Evolutionary conservation across 1,140 invertebrate genomes (phyloP), one percentile per base, ranked within the genome.

Genomic region (Pollicipes pollicipes): DNA sequence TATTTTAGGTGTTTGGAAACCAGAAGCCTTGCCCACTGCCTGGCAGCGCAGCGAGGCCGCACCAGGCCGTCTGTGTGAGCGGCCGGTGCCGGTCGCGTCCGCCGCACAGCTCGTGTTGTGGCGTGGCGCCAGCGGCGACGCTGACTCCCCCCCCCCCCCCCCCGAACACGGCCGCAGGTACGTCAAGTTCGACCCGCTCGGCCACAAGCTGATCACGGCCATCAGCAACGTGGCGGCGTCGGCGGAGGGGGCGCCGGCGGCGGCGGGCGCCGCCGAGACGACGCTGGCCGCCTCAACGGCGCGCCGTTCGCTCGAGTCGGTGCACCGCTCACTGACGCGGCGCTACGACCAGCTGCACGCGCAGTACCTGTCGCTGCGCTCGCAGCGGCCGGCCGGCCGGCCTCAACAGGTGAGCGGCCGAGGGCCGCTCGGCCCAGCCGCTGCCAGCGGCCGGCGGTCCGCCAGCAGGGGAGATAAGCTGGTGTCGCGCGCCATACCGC

Each of bases 201-300:
- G 91, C 37, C 85, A 87, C 74, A 90, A 89, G 79, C 78, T 95
- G 26, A 90, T 92, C 74, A 93, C 91, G 1, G 92, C 90, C 21
- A 91, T 94, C 76, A 87, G 87, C 16, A 90, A 90, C 80, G 81
- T 72, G 24, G 30, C 27, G 4, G 3, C 31, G 31, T 28, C 31
- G 30, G 3, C 26, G 45, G n/a, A 69, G 27, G 27, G 30, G 64
- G n/a, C 64, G 3, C 6, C 17, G 17, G n/a, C 64, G 64, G 17
- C 64, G 64, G 10, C 64, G n/a, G 28, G 10, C 64, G 28, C 64
- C n/a, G 64, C 64, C 28, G 64, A 27, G 28, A 1, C 64, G 64
- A 29, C 64, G 64, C 28, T 10, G 64, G n/a, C 45, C 45, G 45
- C 2, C 45, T 10, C 13, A 16, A 35, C 4, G 16, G 32, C n/a